These are phyloP conservation scores for Grammomys dolichurus DNA, from an alignment of 2,113 vertebrate genomes.

Conservation along the genomic window DNA sequence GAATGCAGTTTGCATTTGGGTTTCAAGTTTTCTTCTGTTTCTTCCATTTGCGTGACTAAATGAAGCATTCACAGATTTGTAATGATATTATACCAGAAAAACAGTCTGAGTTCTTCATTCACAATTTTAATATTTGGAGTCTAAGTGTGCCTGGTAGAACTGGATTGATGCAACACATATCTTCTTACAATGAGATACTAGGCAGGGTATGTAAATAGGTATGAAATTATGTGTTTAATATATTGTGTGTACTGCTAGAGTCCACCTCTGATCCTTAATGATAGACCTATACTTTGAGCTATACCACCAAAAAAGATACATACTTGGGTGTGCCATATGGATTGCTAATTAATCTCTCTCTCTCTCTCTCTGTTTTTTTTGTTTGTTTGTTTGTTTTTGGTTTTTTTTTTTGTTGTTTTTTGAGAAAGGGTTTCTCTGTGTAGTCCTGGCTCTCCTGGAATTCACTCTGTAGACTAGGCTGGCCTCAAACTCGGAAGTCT, in stretches of 20 bases:
- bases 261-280: not conserved
- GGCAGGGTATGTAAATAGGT: not conserved
- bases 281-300: not conserved
- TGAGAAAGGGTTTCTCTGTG: too few relatives aligned
- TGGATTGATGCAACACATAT: not conserved
- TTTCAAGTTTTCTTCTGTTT: not conserved
- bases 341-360: too few relatives aligned
- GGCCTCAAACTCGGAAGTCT: too few relatives aligned
- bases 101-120: not conserved
- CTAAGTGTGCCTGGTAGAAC: not conserved
- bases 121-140: not conserved
- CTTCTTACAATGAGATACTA: not conserved
- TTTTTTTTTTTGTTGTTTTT: too few relatives aligned
- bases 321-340: not conserved
- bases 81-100: not conserved
- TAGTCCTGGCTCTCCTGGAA: too few relatives aligned
- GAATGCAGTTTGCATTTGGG: not conserved
- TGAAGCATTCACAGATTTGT: not conserved
- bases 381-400: too few relatives aligned
- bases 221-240: not conserved
- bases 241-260: not conserved
- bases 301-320: accelerated
- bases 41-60: not conserved
- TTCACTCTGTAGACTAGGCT: too few relatives aligned
- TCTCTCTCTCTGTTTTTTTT: too few relatives aligned